Evolutionary conservation across 2,888 invertebrate species (phyloP).

Genomic region (Agriotes lineatus): DNA sequence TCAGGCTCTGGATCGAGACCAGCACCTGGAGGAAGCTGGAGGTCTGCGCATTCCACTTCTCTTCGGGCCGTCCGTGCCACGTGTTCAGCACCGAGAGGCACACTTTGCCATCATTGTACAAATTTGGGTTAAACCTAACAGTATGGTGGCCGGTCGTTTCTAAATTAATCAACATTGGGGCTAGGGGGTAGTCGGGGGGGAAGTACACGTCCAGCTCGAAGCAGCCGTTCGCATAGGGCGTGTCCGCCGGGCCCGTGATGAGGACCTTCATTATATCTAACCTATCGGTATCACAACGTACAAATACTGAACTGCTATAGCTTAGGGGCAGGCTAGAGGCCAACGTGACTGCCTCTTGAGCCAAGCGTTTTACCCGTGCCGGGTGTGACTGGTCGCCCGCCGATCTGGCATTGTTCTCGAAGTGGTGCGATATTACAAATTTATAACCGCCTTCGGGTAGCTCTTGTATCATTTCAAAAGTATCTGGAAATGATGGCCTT

Average conservation of each 20-base stretch:
- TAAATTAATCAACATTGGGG: slow-evolving; percentile 91
- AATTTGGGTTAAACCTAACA: slow-evolving; percentile 92
- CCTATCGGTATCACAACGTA: slow-evolving; percentile 93
- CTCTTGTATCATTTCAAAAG: slow-evolving; percentile 92
- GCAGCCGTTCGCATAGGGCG: slow-evolving; percentile 93
- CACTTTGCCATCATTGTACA: slow-evolving; percentile 95
- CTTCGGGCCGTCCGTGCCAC: slow-evolving; percentile 96
- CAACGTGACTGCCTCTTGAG: slow-evolving; percentile 94
- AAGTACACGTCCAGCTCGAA: slow-evolving; percentile 93
- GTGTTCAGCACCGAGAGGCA: slow-evolving; percentile 96
- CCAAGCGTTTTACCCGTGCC: slow-evolving; percentile 88
- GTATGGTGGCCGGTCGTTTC: slow-evolving; percentile 91
- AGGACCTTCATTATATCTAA: slow-evolving; percentile 97
- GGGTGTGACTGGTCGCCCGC: slow-evolving; percentile 90
- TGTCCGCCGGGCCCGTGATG: slow-evolving; percentile 92
- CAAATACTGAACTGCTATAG: slow-evolving; percentile 94
- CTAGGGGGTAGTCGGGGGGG: slow-evolving; percentile 77
- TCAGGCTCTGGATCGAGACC: slow-evolving; percentile 93
- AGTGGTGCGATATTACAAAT: slow-evolving; percentile 91
- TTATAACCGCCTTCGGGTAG: slow-evolving; percentile 78
- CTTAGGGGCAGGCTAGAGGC: slow-evolving; percentile 93
- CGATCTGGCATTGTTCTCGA: slow-evolving; percentile 87
- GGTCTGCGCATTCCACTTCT: slow-evolving; percentile 97
- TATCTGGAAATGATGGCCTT: slow-evolving; percentile 71
- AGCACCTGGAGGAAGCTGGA: slow-evolving; percentile 94